These are phyloP conservation scores for Eupsilia transversa DNA, from an alignment of 2,888 invertebrate species.

Conservation along the genomic window DNA sequence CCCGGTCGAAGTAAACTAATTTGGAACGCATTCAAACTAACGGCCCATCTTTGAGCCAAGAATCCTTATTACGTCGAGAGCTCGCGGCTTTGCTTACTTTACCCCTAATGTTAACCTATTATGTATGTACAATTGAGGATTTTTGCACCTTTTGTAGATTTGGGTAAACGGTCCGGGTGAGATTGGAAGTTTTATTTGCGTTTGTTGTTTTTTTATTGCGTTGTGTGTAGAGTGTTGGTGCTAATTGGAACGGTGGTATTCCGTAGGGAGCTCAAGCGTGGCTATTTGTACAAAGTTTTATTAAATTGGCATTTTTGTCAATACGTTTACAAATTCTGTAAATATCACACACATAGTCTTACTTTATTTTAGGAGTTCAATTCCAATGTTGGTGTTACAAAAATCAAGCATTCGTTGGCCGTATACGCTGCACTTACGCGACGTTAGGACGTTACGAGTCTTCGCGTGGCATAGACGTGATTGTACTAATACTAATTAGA, in stretches of 20 bases:
- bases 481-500: background rate
- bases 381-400: background rate
- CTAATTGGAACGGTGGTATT: slow-evolving; percentile 54
- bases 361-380: background rate
- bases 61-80: slow-evolving; percentile 72
- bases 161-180: slow-evolving; percentile 42
- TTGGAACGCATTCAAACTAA: slow-evolving; percentile 81
- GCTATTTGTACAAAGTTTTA: slow-evolving; percentile 8
- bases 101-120: slow-evolving; percentile 43
- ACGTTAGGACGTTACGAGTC: fast-evolving
- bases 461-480: background rate
- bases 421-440: background rate
- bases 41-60: slow-evolving; percentile 73
- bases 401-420: background rate
- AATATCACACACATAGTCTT: background rate
- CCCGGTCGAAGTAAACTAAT: slow-evolving; percentile 77
- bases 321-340: background rate
- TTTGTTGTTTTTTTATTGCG: slow-evolving; percentile 48
- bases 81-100: slow-evolving; percentile 54
- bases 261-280: slow-evolving; percentile 10
- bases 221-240: slow-evolving; percentile 39
- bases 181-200: slow-evolving; percentile 54
- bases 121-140: slow-evolving; percentile 44
- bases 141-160: slow-evolving; percentile 58
- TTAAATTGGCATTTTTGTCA: slow-evolving; percentile 9